Conservation (phyloP, 2,888 invertebrate species). For the Drosophila algonquin region DNA sequence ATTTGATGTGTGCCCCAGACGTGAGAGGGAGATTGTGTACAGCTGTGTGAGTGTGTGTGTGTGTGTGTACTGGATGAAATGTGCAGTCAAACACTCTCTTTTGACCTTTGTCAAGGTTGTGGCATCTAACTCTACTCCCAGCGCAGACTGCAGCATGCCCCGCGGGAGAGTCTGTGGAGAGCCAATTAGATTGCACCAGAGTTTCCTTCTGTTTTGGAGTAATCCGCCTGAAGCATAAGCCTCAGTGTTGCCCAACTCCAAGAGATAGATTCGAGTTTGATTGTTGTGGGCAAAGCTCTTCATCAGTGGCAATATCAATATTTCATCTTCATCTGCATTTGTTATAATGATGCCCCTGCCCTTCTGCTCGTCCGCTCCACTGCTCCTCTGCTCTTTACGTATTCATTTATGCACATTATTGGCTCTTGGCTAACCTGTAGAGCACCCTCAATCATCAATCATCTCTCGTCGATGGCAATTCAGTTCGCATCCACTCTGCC, state of each 20-base stretch:
- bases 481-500: conserved; percentile 18
- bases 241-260: conserved; percentile 5
- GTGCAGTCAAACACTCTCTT: conserved; percentile 48
- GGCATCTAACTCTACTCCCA: conserved; percentile 32
- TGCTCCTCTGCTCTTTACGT: conserved; percentile 33
- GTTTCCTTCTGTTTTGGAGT: not conserved
- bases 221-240: conserved; percentile 3
- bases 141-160: not conserved
- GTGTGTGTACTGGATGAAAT: not conserved
- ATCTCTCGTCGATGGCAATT: conserved; percentile 43
- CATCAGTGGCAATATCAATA: conserved; percentile 32
- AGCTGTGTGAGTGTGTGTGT: not conserved
- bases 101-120: conserved; percentile 72
- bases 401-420: conserved; percentile 64
- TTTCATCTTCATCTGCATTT: conserved; percentile 39
- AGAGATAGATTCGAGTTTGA: not conserved
- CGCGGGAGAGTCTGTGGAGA: not conserved
- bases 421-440: conserved; percentile 53
- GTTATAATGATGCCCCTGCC: conserved; percentile 11
- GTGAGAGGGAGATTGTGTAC: not conserved
- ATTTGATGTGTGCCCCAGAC: conserved; percentile 48
- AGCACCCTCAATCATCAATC: conserved; percentile 57
- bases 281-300: conserved; percentile 18
- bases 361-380: conserved; percentile 20
- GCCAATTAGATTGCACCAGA: conserved; percentile 25